phyloP scores from a whole-genome alignment of 2,888 invertebrate species.

The Lomographa bimaculata region DNA sequence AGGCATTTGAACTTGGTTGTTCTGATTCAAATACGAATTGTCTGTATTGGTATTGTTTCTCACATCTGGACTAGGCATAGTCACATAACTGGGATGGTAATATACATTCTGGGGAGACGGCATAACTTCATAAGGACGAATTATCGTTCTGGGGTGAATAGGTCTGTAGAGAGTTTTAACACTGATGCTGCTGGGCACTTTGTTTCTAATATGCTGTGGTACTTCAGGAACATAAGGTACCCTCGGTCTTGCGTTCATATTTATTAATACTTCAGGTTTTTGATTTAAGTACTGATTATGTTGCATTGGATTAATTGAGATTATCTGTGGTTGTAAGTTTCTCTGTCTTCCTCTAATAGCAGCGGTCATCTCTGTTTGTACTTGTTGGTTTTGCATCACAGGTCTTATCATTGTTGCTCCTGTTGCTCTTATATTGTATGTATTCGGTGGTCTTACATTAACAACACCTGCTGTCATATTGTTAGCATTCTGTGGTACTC shows the following conservation, averaged over 20 bases:
- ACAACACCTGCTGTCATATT: background rate
- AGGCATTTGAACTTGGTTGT: conserved; percentile 2
- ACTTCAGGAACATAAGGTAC: conserved; percentile 13
- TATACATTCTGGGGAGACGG: conserved; percentile 16
- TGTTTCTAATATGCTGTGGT: conserved; percentile 28
- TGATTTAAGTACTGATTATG: conserved; percentile 22
- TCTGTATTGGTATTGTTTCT: conserved; percentile 14
- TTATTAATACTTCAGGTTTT: conserved; percentile 25
- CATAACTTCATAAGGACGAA: conserved; percentile 27
- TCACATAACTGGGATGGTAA: conserved; percentile 4
- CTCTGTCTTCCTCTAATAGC: conserved; percentile 20
- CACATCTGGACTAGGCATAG: conserved; percentile 9
- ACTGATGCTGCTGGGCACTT: conserved; percentile 36
- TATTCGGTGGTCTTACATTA: conserved; percentile 1
- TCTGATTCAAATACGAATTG: conserved; percentile 4
- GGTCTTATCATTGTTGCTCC: conserved; percentile 22
- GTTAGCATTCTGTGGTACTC: background rate
- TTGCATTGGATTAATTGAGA: conserved; percentile 46
- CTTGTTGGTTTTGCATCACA: conserved; percentile 23
- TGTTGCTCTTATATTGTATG: conserved; percentile 3
- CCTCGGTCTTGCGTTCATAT: conserved; percentile 4
- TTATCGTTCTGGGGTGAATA: conserved; percentile 56
- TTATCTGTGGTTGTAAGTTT: conserved; percentile 37
- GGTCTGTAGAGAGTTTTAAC: conserved; percentile 49
- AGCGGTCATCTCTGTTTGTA: conserved; percentile 32